A percentile compares a stretch with the other conserved stretches of the same genome.
Conservation (phyloP, 2,113 vertebrate species). For the Hassar affinis region DNA sequence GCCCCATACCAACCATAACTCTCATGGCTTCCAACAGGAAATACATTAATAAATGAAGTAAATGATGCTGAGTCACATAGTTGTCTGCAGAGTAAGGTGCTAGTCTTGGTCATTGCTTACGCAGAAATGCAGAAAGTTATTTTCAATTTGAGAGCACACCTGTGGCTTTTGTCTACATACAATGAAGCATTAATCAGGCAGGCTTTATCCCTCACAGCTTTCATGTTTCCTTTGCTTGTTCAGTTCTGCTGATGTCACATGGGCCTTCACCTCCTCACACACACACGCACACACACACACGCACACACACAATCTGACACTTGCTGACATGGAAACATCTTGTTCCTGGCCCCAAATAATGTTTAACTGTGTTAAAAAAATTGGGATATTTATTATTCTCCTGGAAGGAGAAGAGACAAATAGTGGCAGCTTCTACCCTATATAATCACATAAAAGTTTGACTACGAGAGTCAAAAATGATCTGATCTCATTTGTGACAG, state of each 20-base stretch:
- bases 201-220: conserved; percentile 19
- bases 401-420: conserved; percentile 20
- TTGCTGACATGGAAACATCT: conserved; percentile 4
- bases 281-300: not conserved
- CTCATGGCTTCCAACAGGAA: conserved; percentile 44
- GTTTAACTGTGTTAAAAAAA: conserved; percentile 35
- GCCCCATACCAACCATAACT: conserved; percentile 44
- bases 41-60: conserved; percentile 50
- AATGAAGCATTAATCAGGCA: conserved; percentile 35
- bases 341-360: conserved; percentile 26
- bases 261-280: too few relatives aligned
- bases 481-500: too few relatives aligned
- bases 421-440: conserved; percentile 16
- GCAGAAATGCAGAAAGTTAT: conserved; percentile 35
- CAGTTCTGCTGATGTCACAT: conserved; percentile 4
- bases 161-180: conserved; percentile 29
- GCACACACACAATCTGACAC: not conserved
- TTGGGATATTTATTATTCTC: conserved; percentile 19
- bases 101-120: conserved; percentile 16
- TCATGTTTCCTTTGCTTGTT: conserved; percentile 31
- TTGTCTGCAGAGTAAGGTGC: conserved; percentile 35
- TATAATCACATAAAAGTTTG: not conserved
- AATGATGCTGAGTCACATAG: conserved; percentile 45
- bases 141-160: conserved; percentile 30
- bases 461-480: too few relatives aligned